Conservation (phyloP, 2,888 invertebrate genomes). For the Monopis laevigella region DNA sequence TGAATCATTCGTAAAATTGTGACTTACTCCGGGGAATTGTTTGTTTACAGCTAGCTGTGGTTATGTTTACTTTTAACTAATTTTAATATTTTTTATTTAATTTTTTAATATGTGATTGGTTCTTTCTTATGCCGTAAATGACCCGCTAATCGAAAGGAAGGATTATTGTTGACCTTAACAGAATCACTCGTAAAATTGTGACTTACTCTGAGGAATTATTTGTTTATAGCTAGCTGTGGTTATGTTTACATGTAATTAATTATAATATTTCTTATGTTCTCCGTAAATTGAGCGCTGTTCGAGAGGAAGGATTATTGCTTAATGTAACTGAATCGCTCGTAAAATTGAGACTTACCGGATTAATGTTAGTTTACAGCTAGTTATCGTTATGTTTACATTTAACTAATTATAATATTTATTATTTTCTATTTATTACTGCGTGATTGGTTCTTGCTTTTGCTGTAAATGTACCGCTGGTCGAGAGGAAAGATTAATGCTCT, state of each 20-base stretch:
- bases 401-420: too few relatives aligned
- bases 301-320: slow-evolving; percentile 2
- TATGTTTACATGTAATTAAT: too few relatives aligned
- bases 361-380: too few relatives aligned
- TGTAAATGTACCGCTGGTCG: slow-evolving; percentile 21
- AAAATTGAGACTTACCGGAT: too few relatives aligned
- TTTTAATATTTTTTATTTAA: too few relatives aligned
- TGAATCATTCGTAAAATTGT: slow-evolving; percentile 10
- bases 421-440: slow-evolving; percentile 24
- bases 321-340: slow-evolving; percentile 9
- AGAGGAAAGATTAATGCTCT: slow-evolving; percentile 6
- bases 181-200: slow-evolving; percentile 11
- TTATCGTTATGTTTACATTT: too few relatives aligned
- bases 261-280: too few relatives aligned
- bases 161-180: slow-evolving; percentile 10
- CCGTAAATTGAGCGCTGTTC: slow-evolving; percentile 22
- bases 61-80: too few relatives aligned
- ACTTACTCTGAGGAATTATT: too few relatives aligned
- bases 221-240: too few relatives aligned
- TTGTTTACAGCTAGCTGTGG: too few relatives aligned
- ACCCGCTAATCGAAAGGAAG: slow-evolving; percentile 14
- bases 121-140: slow-evolving; percentile 23
- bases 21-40: too few relatives aligned
- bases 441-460: slow-evolving; percentile 27
- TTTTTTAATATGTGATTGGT: slow-evolving; percentile 28